Conservation (phyloP, 2,888 invertebrate genomes). For the Fissipunctia ypsillon region DNA sequence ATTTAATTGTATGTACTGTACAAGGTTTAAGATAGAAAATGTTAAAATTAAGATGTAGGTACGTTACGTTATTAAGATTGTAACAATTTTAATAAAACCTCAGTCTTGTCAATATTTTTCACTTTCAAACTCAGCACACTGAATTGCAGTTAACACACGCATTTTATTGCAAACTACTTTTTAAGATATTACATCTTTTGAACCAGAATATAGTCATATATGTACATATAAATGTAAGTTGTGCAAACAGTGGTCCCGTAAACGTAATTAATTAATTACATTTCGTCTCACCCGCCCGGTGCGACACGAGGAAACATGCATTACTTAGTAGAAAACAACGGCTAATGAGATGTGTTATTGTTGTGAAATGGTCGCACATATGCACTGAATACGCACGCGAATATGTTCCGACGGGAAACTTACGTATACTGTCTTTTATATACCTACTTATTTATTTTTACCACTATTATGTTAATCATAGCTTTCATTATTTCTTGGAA, state of each 20-base stretch:
- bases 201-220: slow-evolving; percentile 37
- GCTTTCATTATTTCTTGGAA: neutral
- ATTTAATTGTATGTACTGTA: slow-evolving; percentile 12
- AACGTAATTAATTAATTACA: slow-evolving; percentile 69
- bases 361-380: slow-evolving; percentile 42
- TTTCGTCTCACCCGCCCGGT: slow-evolving; percentile 62
- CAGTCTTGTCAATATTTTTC: neutral
- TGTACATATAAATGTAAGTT: slow-evolving; percentile 47
- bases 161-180: slow-evolving; percentile 25
- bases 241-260: slow-evolving; percentile 56
- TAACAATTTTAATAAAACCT: slow-evolving; percentile 1
- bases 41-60: neutral
- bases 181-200: slow-evolving; percentile 25
- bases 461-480: neutral
- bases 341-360: slow-evolving; percentile 52
- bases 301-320: slow-evolving; percentile 56
- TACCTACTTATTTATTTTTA: neutral
- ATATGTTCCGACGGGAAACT: slow-evolving; percentile 3
- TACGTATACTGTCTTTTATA: slow-evolving; percentile 3
- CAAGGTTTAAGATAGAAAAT: neutral
- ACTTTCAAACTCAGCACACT: neutral
- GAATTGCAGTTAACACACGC: neutral
- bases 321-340: slow-evolving; percentile 62
- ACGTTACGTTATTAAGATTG: neutral
- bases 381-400: neutral